These are phyloP conservation scores for Pelecanus crispus DNA, from an alignment of 2,113 vertebrate species.

Conservation along the genomic window DNA sequence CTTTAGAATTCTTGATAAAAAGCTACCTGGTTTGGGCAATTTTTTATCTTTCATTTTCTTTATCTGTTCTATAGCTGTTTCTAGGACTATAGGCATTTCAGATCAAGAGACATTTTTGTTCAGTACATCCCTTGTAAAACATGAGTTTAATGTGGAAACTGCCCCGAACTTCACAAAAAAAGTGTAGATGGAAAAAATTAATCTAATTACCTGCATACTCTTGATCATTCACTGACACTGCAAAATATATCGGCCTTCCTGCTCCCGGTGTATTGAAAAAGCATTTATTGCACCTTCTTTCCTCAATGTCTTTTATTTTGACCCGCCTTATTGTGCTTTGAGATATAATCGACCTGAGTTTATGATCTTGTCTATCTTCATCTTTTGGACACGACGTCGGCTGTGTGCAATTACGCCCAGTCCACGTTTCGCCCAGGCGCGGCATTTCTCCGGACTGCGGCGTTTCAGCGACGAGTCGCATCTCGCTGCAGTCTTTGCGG, in stretches of 20 bases:
- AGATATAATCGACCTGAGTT: background rate
- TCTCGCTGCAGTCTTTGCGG: too few relatives aligned
- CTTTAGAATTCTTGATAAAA: background rate
- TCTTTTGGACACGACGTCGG: background rate
- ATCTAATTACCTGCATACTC: background rate
- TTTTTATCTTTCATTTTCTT: background rate
- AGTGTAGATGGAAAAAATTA: background rate
- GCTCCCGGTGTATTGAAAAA: background rate
- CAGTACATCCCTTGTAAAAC: background rate
- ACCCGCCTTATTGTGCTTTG: background rate
- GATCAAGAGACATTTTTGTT: background rate
- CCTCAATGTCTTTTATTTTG: background rate
- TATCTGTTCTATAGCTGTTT: background rate
- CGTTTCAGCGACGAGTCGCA: too few relatives aligned
- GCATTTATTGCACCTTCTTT: background rate
- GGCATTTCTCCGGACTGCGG: too few relatives aligned
- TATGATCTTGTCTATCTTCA: background rate
- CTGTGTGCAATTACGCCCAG: too few relatives aligned
- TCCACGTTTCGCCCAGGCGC: too few relatives aligned
- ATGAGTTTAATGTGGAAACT: background rate
- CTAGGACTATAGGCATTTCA: background rate
- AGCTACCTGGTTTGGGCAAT: background rate
- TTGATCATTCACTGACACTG: background rate
- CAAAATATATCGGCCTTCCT: background rate
- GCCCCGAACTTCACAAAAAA: background rate